Evolutionary conservation across 2,113 vertebrate genomes (phyloP), one percentile per base, ranked within the genome.

Genomic region (Cepphus grylle): DNA sequence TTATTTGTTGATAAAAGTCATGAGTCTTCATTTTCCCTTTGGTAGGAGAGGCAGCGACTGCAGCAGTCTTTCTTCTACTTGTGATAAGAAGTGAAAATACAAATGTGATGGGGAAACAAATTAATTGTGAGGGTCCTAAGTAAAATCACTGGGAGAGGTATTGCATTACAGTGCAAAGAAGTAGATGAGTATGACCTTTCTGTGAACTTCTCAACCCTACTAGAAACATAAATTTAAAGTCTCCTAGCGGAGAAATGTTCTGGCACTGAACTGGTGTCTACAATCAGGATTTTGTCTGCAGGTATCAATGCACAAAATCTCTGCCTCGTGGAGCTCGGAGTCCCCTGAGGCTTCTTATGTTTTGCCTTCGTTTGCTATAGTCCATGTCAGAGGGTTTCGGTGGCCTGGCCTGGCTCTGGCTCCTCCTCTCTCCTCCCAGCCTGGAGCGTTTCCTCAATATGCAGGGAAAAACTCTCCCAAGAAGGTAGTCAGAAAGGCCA

Each of bases 211-310:
- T 96, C 92, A 97, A 91, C 90, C 88, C 83, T 72, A 32, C 88
- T 79, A 82, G 95, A 86, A 95, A 90, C 94, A 96, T 97, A 98
- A 94, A 97, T 97, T 96, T 91, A 78, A 96, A 91, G 86, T 82
- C 95, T 96, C 91, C 84, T 96, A 61, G 92, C 47, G 43, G 94
- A 94, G 88, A 95, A 96, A 83, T n/a, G 87, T 97, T 97, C 90
- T 97, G 97, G 95, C 95, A 82, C 94, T 93, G 89, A 95, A 71
- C 89, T 85, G 94, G 90, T 95, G 86, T 93, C 93, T 96, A 97
- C 97, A 98, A 96, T 98, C 97, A 95, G 97, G 96, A 97, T 97
- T 97, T 91, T 95, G 97, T 98, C 96, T 97, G 93, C 86, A 95
- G 94, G 94, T 96, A 96, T 94, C 95, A 96, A 92, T 86, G 81